Base-by-base conservation (phyloP, 2,888 invertebrate genomes). In the Orthosia gothica region DNA sequence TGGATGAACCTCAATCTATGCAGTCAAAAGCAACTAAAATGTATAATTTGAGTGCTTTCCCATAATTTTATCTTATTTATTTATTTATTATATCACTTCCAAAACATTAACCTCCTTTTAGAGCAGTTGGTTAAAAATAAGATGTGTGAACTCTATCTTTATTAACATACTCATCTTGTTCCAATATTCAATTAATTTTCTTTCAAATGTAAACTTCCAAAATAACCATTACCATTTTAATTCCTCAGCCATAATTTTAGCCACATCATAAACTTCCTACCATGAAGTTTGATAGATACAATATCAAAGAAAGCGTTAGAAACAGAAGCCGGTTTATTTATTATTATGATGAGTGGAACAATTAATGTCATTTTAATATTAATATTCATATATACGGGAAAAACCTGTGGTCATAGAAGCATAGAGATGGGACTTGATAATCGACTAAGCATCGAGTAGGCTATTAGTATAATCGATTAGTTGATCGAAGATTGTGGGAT, bases 241-340 rank as follows among this genome's bases (percentile, higher is more conserved):
- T 80, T 61, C 15, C 47, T 40, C 23, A n/a, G n/a, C 47, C 18
- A 59, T 40, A 7, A 50, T 61, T 55, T 52, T 55, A 16, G 55
- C 20, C 12, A 64, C 11, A 59, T 49, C 65, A 68, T 72, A 82
- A 82, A 74, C 12, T n/a, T 59, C 59, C 40, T 16, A 50, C 65
- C 71, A 54, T 72, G 68, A 59, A 72, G 68, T 65, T 81, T 67
- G 61, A 79, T 79, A 70, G 61, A 72, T 13, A 74, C 26, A 81
- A 73, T 68, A 68, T 79, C 58, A 80, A 84, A 82, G 80, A 82
- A 83, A 82, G 79, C 69, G 58, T 66, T 74, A 66, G 86, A 77
- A 77, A 87, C 90, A 82, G 89, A 82, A 91, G 89, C 90, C 75
- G 64, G 82, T 76, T 76, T 83, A 89, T 90, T 61, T 90, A 91